phyloP scores from a whole-genome alignment of 2,888 invertebrate genomes.

The Andrena minutula region DNA sequence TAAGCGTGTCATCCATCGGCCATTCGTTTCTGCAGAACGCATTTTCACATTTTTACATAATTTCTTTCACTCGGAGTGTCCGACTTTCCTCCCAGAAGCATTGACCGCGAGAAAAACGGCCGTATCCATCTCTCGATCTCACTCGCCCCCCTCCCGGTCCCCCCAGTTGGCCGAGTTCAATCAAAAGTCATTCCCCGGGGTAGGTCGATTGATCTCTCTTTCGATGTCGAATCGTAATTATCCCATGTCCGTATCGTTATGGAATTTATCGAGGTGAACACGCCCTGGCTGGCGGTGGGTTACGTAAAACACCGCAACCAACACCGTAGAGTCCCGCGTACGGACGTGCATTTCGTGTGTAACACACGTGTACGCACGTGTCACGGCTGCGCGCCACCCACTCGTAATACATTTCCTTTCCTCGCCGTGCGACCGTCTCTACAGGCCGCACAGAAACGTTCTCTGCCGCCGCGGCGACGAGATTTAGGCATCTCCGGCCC shows the following conservation, averaged over 20 bases:
- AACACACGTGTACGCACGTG: conserved; percentile 52
- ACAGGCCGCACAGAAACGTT: neutral
- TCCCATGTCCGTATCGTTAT: conserved; percentile 75
- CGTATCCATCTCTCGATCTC: conserved; percentile 25
- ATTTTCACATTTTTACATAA: conserved; percentile 13
- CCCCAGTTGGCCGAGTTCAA: conserved; percentile 11
- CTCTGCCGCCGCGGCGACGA: neutral
- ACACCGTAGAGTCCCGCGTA: conserved; percentile 57
- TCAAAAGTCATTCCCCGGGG: conserved; percentile 35
- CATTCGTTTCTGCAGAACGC: neutral
- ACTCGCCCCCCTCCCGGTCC: neutral
- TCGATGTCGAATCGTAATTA: conserved; percentile 72
- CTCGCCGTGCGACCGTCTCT: conserved; percentile 7
- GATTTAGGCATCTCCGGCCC: neutral
- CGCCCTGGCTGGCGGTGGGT: conserved; percentile 70
- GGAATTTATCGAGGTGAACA: conserved; percentile 79
- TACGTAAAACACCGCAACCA: conserved; percentile 72
- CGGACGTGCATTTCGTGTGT: conserved; percentile 43
- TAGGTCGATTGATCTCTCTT: conserved; percentile 50
- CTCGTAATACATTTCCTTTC: conserved; percentile 39
- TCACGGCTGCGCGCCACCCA: conserved; percentile 36
- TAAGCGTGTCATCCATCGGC: neutral
- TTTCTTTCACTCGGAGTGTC: neutral
- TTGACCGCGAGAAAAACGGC: neutral
- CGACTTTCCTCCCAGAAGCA: conserved; percentile 22